phyloP scores from a whole-genome alignment of 92 coral and sea anemone species.

The Porites lobata region DNA sequence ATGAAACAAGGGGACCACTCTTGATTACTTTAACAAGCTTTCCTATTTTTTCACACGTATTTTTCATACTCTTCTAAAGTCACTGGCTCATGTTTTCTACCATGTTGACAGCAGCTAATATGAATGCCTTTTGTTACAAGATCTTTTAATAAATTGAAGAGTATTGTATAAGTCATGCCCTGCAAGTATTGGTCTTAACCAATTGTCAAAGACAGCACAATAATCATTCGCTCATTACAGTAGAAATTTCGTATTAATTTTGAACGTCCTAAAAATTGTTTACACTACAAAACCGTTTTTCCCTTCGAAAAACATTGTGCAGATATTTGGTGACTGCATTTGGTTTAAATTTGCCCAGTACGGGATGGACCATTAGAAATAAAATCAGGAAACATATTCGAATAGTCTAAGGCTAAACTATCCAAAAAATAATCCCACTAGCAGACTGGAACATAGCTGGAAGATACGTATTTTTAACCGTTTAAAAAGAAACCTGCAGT shows the following conservation, averaged over 20 bases:
- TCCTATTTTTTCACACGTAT: too few relatives aligned
- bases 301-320: constrained; percentile 14
- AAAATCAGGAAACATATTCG: constrained; percentile 23
- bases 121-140: not conserved
- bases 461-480: not conserved
- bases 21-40: too few relatives aligned
- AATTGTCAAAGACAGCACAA: constrained; percentile 31
- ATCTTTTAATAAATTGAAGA: not conserved
- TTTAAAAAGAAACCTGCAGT: constrained; percentile 14
- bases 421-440: not conserved
- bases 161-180: constrained; percentile 28
- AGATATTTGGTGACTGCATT: constrained; percentile 10
- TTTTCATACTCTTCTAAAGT: too few relatives aligned
- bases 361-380: constrained; percentile 28
- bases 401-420: constrained; percentile 23
- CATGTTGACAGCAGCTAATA: too few relatives aligned
- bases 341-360: constrained; percentile 12
- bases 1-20: too few relatives aligned
- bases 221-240: not conserved
- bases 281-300: constrained; percentile 17
- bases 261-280: too few relatives aligned
- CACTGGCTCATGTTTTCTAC: too few relatives aligned
- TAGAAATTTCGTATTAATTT: constrained; percentile 12
- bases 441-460: not conserved
- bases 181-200: constrained; percentile 2